Base-by-base conservation (phyloP, 2,797 vertebrate genomes). In the Crocodylus rhombifer region DNA sequence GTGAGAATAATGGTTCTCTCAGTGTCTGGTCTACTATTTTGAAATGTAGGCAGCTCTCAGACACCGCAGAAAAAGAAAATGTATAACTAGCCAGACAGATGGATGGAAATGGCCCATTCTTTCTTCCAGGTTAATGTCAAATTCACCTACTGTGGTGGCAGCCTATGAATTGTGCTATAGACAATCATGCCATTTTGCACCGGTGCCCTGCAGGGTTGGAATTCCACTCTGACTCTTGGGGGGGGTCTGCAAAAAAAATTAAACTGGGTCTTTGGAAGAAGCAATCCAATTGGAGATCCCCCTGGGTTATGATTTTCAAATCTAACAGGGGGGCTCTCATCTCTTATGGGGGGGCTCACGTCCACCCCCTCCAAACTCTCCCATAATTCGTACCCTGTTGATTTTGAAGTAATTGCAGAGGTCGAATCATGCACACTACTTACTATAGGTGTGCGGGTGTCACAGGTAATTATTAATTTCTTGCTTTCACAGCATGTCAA, bases 401-500 rank as follows among this genome's bases (percentile, higher is more conserved):
- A 62, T 11, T 86, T 84, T 74, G 11, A 91, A 93, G 78, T 81
- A 1, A 33, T 51, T 85, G 58, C n/a, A 84, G 84, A 57, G 90
- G 77, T 67, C 82, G 60, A 77, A 84, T 92, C 93, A 16, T 78
- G 33, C 67, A 78, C 5, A 28, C 20, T 61, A 30, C 65, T 67
- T n/a, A 65, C 16, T 67, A 67, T 67, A 20, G 63, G 67, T 80
- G 87, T 55, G 61, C n/a, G 61, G 42, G 9, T 78, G n/a, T 23
- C 84, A 60, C 55, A 23, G n/a, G 87, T 80, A 88, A 81, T 77
- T 92, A 89, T 78, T 92, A 63, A 75, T 91, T 89, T 33, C 67
- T 73, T 56, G 78, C 76, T 89, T 86, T 86, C n/a, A 62, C 21
- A 5, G 56, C 28, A 3, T 83, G 7, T 42, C 87, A 65, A 63